Base-by-base conservation (phyloP, 2,888 invertebrate species). In the Anaspis maculata region DNA sequence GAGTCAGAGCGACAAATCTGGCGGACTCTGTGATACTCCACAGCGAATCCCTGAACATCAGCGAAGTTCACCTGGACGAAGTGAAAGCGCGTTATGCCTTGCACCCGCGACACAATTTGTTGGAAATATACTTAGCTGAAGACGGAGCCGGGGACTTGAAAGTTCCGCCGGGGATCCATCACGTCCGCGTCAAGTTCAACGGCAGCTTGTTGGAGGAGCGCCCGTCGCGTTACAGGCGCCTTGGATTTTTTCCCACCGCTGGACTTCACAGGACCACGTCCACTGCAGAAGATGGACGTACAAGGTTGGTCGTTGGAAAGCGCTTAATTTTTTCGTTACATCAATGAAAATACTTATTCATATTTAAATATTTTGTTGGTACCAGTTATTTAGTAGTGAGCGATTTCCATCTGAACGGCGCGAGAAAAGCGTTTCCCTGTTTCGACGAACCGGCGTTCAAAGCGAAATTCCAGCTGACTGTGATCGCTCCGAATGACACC, bases 181-280 rank as follows among this genome's bases (percentile, higher is more conserved):
- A 67, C 13, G 56, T 84, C 13, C 52, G 62, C 28, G 68, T 85
- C 29, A 61, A 72, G 24, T 87, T 78, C 50, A 61, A 61, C 37
- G 85, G 85, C 1, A 67, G 66, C 34, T 64, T 81, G 46, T 70
- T 70, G n/a, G 68, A 73, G 37, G 74, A 73, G 40, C n/a, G n/a
- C n/a, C 76, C 79, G 48, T 72, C 77, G 30, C 86, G 86, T 84
- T 58, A 45, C 41, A 33, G 43, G 41, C 2, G 15, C 31, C n/a
- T n/a, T n/a, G n/a, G n/a, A n/a, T n/a, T n/a, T n/a, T n/a, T n/a
- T n/a, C n/a, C n/a, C n/a, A n/a, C n/a, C n/a, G n/a, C n/a, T n/a
- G n/a, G n/a, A n/a, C n/a, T n/a, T n/a, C n/a, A n/a, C n/a, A n/a
- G n/a, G n/a, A n/a, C n/a, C n/a, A n/a, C n/a, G n/a, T n/a, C n/a